Percentiles rank a stretch among this genome's conserved stretches.
Evolutionary conservation across 2,113 vertebrate genomes (phyloP).

Genomic region (Hippocampus mohnikei): DNA sequence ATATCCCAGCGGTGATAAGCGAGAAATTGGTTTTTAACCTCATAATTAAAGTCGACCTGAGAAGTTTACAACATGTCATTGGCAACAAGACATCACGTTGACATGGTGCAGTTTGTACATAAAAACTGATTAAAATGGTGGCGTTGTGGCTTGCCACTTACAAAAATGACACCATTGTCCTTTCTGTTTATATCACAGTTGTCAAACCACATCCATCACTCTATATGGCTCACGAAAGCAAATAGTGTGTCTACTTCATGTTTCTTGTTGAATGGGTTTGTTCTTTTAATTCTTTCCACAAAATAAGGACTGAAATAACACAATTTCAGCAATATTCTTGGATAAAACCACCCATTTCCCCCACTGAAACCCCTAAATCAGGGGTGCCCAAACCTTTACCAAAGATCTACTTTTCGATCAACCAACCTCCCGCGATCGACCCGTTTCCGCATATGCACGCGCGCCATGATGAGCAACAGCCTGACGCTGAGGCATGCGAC

Average conservation of each 20-base stretch:
- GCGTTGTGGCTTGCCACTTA: not conserved
- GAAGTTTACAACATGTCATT: not conserved
- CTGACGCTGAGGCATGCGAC: too few species aligned
- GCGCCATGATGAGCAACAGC: too few species aligned
- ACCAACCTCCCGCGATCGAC: too few species aligned
- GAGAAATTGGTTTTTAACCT: not conserved
- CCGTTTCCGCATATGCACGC: too few species aligned
- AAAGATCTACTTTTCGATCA: too few species aligned
- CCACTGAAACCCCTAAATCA: too few species aligned
- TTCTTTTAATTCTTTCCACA: not conserved
- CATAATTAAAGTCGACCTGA: not conserved
- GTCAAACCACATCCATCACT: not conserved
- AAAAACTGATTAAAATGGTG: not conserved
- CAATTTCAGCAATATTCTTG: too few species aligned
- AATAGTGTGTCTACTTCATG: not conserved
- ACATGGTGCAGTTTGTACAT: not conserved
- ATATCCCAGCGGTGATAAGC: not conserved
- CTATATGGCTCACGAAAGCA: not conserved
- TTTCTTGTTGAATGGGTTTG: not conserved
- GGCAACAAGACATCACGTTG: not conserved
- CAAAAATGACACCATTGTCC: not conserved
- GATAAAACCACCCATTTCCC: too few species aligned
- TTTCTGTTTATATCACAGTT: not conserved
- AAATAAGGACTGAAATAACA: not conserved
- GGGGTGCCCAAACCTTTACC: too few species aligned